These are phyloP conservation scores for Crypturellus undulatus DNA, from an alignment of 2,113 vertebrate species.

Conservation along the genomic window DNA sequence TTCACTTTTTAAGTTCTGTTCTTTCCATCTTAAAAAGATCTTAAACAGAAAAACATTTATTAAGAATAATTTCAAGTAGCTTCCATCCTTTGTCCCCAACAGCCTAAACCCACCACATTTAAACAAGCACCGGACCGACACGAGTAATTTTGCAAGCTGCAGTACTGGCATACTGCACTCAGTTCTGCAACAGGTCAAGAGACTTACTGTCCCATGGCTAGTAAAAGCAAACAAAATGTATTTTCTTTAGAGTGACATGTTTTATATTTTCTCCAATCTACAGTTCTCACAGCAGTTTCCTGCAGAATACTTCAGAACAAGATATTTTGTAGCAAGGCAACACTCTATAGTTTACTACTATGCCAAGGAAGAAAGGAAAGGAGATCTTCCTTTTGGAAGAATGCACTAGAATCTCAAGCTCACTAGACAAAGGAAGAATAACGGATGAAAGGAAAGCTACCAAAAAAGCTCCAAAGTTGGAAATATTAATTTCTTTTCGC, in stretches of 20 bases:
- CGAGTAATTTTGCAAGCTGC: neutral
- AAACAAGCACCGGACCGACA: neutral
- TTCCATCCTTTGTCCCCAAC: neutral
- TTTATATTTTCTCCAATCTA: neutral
- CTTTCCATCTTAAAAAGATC: neutral
- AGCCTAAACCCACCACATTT: neutral
- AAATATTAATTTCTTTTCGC: neutral
- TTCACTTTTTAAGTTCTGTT: neutral
- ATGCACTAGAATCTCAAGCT: neutral
- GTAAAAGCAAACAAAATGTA: neutral
- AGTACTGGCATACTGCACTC: neutral
- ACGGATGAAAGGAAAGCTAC: neutral
- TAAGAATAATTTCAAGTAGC: accelerated
- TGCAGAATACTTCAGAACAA: neutral
- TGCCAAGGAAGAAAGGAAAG: neutral
- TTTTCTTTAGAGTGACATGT: neutral
- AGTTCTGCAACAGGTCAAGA: neutral
- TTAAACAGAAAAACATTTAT: neutral
- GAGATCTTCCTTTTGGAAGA: neutral
- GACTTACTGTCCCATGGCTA: neutral
- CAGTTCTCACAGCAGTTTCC: neutral
- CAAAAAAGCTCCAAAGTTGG: neutral
- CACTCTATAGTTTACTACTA: neutral
- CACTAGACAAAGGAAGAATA: neutral
- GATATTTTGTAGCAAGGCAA: neutral